Conservation (phyloP, 1,140 invertebrate species). For the Ips typographus region DNA sequence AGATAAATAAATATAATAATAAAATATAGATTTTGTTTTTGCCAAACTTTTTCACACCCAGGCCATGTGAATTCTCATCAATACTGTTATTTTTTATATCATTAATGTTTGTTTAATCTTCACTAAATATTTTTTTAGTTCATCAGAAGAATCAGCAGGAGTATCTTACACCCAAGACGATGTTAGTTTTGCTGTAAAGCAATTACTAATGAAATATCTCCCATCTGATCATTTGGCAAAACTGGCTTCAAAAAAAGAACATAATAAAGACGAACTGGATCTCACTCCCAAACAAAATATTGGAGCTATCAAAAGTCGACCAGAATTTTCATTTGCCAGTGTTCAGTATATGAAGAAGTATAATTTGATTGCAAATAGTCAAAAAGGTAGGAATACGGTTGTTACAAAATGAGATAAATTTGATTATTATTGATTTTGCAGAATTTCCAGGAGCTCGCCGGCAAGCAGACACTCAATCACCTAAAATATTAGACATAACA, state of each 20-base stretch:
- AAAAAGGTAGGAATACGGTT: conserved; percentile 7
- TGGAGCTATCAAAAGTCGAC: conserved; percentile 37
- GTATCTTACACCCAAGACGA: conserved; percentile 36
- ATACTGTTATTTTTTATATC: no score
- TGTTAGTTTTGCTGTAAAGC: conserved; percentile 56
- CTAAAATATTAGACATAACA: conserved; percentile 64
- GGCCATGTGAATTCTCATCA: no score
- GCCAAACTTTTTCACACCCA: no score
- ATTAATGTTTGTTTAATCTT: background rate
- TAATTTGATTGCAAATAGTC: conserved; percentile 46
- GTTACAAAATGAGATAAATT: no score
- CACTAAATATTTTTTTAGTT: conserved; percentile 19
- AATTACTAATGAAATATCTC: conserved; percentile 66
- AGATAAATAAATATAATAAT: no score
- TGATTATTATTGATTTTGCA: no score
- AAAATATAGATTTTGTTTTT: no score
- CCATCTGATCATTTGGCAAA: conserved; percentile 57
- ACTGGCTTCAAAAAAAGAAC: conserved; percentile 40
- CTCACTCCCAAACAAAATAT: background rate
- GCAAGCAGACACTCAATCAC: conserved; percentile 28
- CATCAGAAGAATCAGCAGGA: conserved; percentile 8
- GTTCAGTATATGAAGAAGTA: conserved; percentile 68
- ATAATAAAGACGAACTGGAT: background rate
- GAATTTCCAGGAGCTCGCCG: background rate
- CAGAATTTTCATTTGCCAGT: conserved; percentile 65